Base-by-base conservation (phyloP, 2,888 invertebrate genomes). In the Mayetiola destructor region DNA sequence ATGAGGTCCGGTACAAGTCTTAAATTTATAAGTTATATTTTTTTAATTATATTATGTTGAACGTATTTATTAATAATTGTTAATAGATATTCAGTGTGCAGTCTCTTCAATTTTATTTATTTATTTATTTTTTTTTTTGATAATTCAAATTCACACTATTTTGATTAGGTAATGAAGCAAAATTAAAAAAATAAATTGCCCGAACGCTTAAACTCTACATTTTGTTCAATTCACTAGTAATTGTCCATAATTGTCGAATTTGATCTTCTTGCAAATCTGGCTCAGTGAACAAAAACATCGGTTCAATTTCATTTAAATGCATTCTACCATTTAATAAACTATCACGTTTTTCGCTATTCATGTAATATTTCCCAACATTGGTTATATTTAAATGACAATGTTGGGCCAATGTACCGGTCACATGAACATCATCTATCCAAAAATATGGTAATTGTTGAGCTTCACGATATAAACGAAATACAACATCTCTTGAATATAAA, bases 351-450 rank as follows among this genome's bases (percentile, higher is more conserved):
- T 2, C 6, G 14, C 10, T 4, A 37, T 52, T 56, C 42, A 59
- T 52, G 42, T 55, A 59, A 12, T 56, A 56, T 20, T 58, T 54
- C 3, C 54, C 54, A 56, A 68, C 63, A 55, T 64, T 67, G 27
- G 75, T 75, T 62, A 77, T 75, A 16, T 74, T 74, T 55, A 75
- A 68, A 64, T 77, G 77, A 37, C 72, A 70, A 61, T 73, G 71
- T 62, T 74, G 71, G 12, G 77, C 76, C 57, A 82, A 66, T 1
- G 78, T 73, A 23, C 88, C 88, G 0, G 88, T 88, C 36, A 88
- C 75, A 64, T 84, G 85, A 35, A 85, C 85, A 68, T 88, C 88
- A 66, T 89, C 88, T 55, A 88, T 84, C 88, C 88, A 88, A 72
- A 88, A 87, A 66, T 84, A 88, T 2, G 78, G 78, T 3, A 75